phyloP scores from a whole-genome alignment of 2,113 vertebrate genomes.

The Dromaius novaehollandiae region DNA sequence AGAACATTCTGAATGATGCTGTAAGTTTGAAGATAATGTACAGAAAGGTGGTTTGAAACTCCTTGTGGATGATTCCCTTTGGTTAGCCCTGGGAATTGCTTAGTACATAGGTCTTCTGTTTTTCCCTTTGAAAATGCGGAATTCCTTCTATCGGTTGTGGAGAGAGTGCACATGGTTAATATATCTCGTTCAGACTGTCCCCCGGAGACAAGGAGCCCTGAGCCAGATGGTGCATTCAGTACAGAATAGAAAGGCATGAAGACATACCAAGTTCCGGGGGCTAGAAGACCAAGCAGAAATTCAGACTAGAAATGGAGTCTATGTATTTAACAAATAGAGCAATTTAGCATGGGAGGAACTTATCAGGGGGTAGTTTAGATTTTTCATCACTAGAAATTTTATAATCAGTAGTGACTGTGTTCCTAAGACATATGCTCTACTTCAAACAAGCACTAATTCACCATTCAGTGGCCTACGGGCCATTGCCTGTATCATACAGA shows the following conservation, averaged over 20 bases:
- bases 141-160: background rate
- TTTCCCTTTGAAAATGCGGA: background rate
- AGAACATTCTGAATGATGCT: background rate
- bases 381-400: slow-evolving; percentile 15
- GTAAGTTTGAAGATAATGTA: background rate
- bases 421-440: background rate
- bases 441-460: slow-evolving; percentile 1
- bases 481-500: background rate
- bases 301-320: background rate
- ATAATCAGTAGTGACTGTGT: background rate
- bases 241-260: background rate
- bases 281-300: background rate
- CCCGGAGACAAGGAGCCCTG: background rate
- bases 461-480: background rate
- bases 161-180: background rate
- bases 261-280: background rate
- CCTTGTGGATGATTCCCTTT: background rate
- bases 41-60: background rate
- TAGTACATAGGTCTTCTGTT: background rate
- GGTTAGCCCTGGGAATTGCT: background rate
- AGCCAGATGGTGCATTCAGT: background rate
- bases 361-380: background rate
- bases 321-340: background rate
- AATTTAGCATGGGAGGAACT: background rate
- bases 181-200: background rate